Percentiles rank a stretch among this genome's conserved stretches.
These are phyloP conservation scores for Albula glossodonta DNA, from an alignment of 2,113 vertebrate genomes.

Conservation along the genomic window DNA sequence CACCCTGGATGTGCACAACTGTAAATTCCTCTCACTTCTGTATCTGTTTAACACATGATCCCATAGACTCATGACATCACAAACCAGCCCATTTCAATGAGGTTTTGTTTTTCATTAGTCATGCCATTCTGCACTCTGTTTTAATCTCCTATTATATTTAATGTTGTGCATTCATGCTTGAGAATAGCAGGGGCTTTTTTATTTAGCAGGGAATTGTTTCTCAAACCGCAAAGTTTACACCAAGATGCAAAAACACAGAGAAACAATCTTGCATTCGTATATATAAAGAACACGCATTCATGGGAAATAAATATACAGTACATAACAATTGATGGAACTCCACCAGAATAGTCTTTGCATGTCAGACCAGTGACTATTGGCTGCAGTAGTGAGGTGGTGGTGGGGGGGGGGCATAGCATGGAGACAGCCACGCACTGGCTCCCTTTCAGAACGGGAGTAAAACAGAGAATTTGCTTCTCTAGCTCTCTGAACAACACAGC, in stretches of 20 bases:
- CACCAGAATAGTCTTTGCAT: neutral
- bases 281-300: neutral
- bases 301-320: neutral
- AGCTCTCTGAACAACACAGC: neutral
- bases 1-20: neutral
- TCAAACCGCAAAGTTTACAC: neutral
- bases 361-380: neutral
- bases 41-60: neutral
- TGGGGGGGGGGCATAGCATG: too few relatives aligned
- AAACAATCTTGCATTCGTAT: neutral
- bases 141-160: neutral
- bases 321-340: neutral
- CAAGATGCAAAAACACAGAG: neutral
- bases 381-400: neutral
- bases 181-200: neutral
- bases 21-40: neutral
- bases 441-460: neutral
- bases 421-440: too few relatives aligned
- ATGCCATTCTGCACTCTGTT: neutral
- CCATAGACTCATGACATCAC: neutral
- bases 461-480: neutral
- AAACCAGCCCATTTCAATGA: neutral
- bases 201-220: neutral
- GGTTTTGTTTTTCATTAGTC: neutral
- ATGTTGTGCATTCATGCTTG: neutral